Conservation (phyloP, 2,113 vertebrate species). For the Serilophus lunatus region DNA sequence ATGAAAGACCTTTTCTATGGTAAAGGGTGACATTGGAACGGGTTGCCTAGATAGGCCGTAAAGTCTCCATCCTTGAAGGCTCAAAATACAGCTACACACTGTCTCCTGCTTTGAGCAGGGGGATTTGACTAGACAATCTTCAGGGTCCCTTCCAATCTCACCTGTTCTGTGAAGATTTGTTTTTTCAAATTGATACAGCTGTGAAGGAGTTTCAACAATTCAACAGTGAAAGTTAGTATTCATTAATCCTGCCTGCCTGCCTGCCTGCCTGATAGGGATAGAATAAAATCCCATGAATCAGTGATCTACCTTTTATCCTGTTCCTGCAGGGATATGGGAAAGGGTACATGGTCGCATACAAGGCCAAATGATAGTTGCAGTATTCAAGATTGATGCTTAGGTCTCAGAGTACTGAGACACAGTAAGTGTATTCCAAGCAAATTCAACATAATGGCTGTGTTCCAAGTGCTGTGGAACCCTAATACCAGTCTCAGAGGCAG, state of each 20-base stretch:
- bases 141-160: not conserved
- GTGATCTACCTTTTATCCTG: not conserved
- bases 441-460: not conserved
- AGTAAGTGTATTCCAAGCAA: not conserved
- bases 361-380: not conserved
- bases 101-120: not conserved
- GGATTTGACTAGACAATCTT: not conserved
- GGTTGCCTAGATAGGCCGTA: not conserved
- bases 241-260: not conserved
- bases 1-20: not conserved
- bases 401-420: not conserved
- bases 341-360: not conserved
- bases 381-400: not conserved
- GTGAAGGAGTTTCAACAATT: not conserved
- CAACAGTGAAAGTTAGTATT: not conserved
- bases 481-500: too few relatives aligned
- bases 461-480: not conserved
- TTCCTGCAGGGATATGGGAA: not conserved
- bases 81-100: not conserved
- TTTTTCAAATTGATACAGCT: not conserved
- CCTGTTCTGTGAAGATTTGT: not conserved
- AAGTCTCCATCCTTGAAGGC: not conserved
- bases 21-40: not conserved
- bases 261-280: not conserved
- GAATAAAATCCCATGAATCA: not conserved